Evolutionary conservation across 2,888 invertebrate species (phyloP), one percentile per base, ranked within the genome.

Genomic region (Lordiphosa andalusiaca): DNA sequence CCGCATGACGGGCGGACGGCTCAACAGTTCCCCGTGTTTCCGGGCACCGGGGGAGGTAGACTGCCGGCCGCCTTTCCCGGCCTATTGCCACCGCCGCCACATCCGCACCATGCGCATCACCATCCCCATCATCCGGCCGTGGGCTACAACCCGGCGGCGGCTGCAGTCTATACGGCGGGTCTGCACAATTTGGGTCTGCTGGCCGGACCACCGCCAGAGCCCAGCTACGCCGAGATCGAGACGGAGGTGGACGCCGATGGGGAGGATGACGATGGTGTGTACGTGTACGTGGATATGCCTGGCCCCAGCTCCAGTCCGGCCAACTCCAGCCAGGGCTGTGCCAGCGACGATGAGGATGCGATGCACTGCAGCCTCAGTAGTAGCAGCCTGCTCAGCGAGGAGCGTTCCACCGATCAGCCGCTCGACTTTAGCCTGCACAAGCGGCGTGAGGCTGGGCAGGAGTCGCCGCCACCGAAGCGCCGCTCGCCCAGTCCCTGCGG

Each of bases 1-100:
- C 97, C 97, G 0, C 97, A 97, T 78, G 97, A 97, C 77, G 97
- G 97, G 0, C 92, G 97, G 72, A 96, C 96, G 55, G 93, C 96
- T 6, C 96, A 96, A 90, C 88, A 89, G 64, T 89, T 88, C 51
- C 96, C 96, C 85, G 92, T 95, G 0, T 86, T 88, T 56, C 90
- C 93, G 9, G 62, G 62, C 6, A 46, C 54, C 38, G 62, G 55
- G 7, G 62, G 55, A 5, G 62, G 50, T 4, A 50, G 62, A 4
- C 90, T 93, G 9, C 91, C 92, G 83, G 93, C 72, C 0, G 80
- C 78, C 0, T 91, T 90, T 85, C 93, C 94, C 2, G 83, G 84
- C 0, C 53, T 87, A 0, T 46, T 86, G 75, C 75, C 87, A 4
- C 71, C 72, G 3, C 62, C 49, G 3, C 62, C 49, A 4, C 74